Percentiles rank a stretch among this genome's conserved stretches.
These are phyloP conservation scores for Osmoderma eremita DNA, from an alignment of 2,888 invertebrate species.

Conservation along the genomic window DNA sequence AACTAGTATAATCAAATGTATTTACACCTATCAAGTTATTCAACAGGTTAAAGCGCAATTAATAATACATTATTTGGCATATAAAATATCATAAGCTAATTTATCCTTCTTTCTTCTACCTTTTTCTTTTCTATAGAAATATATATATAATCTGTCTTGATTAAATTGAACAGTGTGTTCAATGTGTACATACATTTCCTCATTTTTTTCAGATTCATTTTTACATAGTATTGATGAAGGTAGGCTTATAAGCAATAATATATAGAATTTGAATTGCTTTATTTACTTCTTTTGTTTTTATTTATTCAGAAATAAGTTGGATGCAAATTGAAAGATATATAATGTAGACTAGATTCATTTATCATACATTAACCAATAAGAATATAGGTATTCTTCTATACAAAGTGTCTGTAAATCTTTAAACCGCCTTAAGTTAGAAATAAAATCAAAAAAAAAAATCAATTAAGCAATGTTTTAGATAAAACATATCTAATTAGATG, in stretches of 20 bases:
- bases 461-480: too few species aligned
- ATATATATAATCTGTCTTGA: conserved; percentile 26
- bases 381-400: not conserved
- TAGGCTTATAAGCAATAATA: conserved; percentile 28
- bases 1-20: conserved; percentile 47
- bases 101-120: conserved; percentile 33
- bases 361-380: conserved; percentile 21
- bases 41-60: conserved; percentile 57
- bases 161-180: conserved; percentile 27
- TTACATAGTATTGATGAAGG: conserved; percentile 25
- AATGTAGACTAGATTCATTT: conserved; percentile 44
- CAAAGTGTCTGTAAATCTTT: not conserved
- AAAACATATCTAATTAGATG: too few species aligned
- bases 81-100: conserved; percentile 58
- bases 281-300: conserved; percentile 1
- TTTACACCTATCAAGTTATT: conserved; percentile 52
- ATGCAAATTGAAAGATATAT: conserved; percentile 16
- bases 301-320: conserved; percentile 15
- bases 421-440: not conserved
- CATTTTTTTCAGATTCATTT: conserved; percentile 25
- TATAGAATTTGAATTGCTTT: conserved; percentile 29
- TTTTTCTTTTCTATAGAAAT: conserved; percentile 27
- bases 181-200: not conserved
- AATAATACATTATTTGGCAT: conserved; percentile 58
- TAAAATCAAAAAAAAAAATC: too few species aligned